phyloP scores from a whole-genome alignment of 2,113 vertebrate genomes.

The Amblyornis subalaris region DNA sequence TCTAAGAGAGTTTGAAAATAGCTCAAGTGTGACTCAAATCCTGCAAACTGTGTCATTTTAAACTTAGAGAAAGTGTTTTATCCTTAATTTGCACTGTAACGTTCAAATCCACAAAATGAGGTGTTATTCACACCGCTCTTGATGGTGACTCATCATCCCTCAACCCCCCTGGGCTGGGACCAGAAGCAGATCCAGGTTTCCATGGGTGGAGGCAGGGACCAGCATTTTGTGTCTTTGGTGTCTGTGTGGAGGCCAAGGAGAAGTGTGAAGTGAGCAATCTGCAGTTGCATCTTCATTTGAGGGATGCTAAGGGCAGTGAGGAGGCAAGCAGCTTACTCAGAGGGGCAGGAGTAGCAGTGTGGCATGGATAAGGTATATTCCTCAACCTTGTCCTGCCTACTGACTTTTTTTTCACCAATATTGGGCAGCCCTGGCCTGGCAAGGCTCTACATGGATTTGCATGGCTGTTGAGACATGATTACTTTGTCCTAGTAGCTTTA shows the following conservation, averaged over 20 bases:
- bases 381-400: not conserved
- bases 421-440: rapidly evolving
- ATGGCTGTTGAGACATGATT: rapidly evolving
- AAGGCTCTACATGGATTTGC: not conserved
- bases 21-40: not conserved
- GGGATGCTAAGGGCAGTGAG: too few species aligned
- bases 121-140: not conserved
- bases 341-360: rapidly evolving
- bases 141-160: not conserved
- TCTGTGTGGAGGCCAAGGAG: not conserved
- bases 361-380: not conserved
- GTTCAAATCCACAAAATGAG: conserved; percentile 18
- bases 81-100: not conserved
- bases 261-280: not conserved
- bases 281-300: not conserved
- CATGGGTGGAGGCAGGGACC: not conserved
- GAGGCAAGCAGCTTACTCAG: not conserved
- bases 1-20: conserved; percentile 1
- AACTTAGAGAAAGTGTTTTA: not conserved
- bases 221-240: not conserved
- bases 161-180: not conserved
- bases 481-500: not conserved
- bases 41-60: not conserved
- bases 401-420: not conserved
- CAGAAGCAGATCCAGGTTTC: conserved; percentile 36